Base-by-base conservation (phyloP, 1,140 invertebrate genomes). In the Copidosoma floridanum region DNA sequence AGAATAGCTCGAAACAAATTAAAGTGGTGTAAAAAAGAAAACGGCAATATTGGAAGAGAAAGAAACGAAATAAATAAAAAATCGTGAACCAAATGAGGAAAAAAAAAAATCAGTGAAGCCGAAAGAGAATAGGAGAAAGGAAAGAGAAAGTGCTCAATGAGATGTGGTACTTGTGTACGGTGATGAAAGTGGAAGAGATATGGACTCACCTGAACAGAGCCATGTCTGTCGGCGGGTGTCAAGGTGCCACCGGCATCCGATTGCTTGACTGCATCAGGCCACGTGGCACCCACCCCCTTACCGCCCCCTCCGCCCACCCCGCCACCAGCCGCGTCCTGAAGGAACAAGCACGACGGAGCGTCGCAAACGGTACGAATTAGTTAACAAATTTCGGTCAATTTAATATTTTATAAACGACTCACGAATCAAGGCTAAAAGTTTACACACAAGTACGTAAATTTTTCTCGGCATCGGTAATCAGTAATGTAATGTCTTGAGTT, bases 141-240 rank as follows among this genome's bases (percentile, higher is more conserved):
- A 44, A 12, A 62, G 57, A 61, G 63, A 63, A 66, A 58, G 46
- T 52, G 46, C 6, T 24, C 8, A 47, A 26, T 14, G 12, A 41
- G 44, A 43, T 16, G 29, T 27, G 29, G 26, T 32, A 44, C 6
- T 16, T 12, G 37, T 24, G 37, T 37, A n/a, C n/a, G n/a, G 35
- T 27, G 21, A 37, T 12, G 40, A 41, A 44, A 44, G 3, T 14
- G 40, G 52, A 56, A 51, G 62, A 61, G 61, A 67, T 68, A 71
- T 74, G 61, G 67, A 82, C 83, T 85, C 85, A 94, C 91, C 91
- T 95, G 92, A 70, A 94, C 92, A 75, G 92, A 94, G 79, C 94
- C 94, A 81, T 95, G 93, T 80, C 93, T 88, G 84, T 95, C 93
- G 73, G 93, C 93, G 69, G 93, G 92, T 66, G 92, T 94, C 72